These are phyloP conservation scores for Artemia sp. DNA, from an alignment of 2,888 invertebrate genomes.

Conservation along the genomic window DNA sequence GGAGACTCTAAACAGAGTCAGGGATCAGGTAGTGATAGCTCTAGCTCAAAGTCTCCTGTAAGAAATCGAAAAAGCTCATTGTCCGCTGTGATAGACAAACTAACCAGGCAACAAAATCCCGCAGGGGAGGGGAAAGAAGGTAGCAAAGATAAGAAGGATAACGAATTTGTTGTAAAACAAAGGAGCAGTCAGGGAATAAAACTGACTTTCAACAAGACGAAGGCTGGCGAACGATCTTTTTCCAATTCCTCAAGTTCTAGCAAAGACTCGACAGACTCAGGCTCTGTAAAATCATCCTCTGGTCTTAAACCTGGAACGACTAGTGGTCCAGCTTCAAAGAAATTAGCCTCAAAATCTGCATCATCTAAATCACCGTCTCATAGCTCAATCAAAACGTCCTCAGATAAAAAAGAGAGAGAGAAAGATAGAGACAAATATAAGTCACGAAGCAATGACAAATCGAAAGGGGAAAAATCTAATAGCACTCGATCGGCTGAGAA, in stretches of 20 bases:
- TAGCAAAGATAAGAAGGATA: conserved; percentile 22
- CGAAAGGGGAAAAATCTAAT: neutral
- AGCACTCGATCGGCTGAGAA: neutral
- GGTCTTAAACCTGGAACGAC: conserved; percentile 68
- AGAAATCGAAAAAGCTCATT: conserved; percentile 51
- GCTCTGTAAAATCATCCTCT: conserved; percentile 39
- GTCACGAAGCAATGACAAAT: conserved; percentile 3
- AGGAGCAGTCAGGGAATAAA: conserved; percentile 71
- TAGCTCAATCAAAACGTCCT: conserved; percentile 4
- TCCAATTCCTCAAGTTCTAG: conserved; percentile 27
- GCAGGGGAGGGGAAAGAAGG: conserved; percentile 18
- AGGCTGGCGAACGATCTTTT: conserved; percentile 44
- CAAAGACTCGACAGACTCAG: conserved; percentile 29
- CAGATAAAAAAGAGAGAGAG: conserved; percentile 15
- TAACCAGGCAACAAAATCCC: conserved; percentile 48
- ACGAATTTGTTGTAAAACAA: conserved; percentile 45
- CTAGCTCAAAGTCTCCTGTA: conserved; percentile 31
- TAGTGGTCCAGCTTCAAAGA: conserved; percentile 69
- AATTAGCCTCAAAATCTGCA: conserved; percentile 45
- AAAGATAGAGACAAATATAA: conserved; percentile 18
- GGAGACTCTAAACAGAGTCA: conserved; percentile 2
- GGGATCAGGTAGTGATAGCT: conserved; percentile 9
- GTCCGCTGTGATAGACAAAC: conserved; percentile 71
- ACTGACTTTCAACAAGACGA: conserved; percentile 73
- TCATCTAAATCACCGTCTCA: conserved; percentile 10